These are phyloP conservation scores for Channallabes apus DNA, from an alignment of 2,797 vertebrate species.

Conservation along the genomic window DNA sequence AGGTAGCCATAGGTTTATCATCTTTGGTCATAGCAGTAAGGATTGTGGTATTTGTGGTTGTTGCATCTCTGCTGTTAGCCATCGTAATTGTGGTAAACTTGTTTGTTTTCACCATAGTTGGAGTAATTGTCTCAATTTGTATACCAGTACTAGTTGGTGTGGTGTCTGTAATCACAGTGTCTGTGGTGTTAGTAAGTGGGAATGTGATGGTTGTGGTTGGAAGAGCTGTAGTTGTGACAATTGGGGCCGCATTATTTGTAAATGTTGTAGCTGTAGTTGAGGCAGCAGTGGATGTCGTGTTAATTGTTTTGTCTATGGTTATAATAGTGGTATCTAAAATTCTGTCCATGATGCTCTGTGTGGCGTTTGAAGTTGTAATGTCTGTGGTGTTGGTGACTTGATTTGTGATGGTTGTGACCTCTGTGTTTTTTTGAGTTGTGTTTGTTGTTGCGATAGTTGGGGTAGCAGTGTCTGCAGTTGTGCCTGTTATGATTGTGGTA, in stretches of 20 bases:
- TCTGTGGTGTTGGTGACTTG: background rate
- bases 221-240: background rate
- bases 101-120: no score
- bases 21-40: no score
- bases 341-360: background rate
- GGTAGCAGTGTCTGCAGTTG: background rate
- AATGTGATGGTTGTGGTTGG: background rate
- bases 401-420: background rate
- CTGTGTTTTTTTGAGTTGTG: background rate
- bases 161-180: no score
- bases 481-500: background rate
- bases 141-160: no score
- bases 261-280: background rate
- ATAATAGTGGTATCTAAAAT: background rate
- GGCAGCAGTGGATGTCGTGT: background rate
- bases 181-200: no score
- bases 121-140: no score
- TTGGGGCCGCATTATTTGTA: background rate
- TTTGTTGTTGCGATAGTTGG: background rate
- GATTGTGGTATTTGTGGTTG: no score
- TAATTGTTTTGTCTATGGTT: background rate
- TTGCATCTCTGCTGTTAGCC: no score
- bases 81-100: no score
- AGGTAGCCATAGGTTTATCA: no score
- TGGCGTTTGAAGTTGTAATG: background rate